Evolutionary conservation across 1,140 invertebrate genomes (phyloP), one percentile per base, ranked within the genome.

Genomic region (Drosophila hydei): DNA sequence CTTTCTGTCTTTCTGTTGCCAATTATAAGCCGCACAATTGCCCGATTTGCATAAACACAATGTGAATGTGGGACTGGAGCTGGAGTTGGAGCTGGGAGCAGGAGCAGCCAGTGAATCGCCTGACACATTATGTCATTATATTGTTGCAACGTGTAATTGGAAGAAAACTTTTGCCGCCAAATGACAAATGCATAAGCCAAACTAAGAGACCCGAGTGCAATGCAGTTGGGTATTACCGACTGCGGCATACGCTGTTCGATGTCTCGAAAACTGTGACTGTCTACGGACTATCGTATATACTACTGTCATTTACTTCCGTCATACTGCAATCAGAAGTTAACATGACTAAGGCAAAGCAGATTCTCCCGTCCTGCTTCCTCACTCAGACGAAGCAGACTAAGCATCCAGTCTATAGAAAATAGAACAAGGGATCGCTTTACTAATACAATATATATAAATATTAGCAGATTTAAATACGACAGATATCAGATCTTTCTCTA

Each of bases 81-180:
- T 42, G 18, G 18, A 19, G n/a, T 14, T 27, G 33, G 23, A n/a
- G 58, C 7, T 21, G 65, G 30, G 12, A 61, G 40, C 47, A 38
- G 50, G 42, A 52, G 51, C 51, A 27, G 36, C 23, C 23, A 19
- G 60, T 30, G 45, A 30, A 51, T 59, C 43, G 72, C 59, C 55
- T 81, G 75, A 63, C 72, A 79, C 80, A 84, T 84, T 84, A 84
- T 87, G 78, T 78, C 83, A 87, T 87, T 87, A 87, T 88, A 71
- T 87, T 64, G 83, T 87, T 87, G 72, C 78, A 87, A 87, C 75
- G 81, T 87, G 75, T 88, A 87, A 87, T 87, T 87, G 81, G 78
- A 88, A 62, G 77, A 75, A 87, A 81, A 77, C 36, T 87, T 83
- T 87, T 87, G 81, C 81, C 81, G 77, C 59, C 81, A 85, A 85